A percentile compares a stretch with the other conserved stretches of the same genome.
These are phyloP conservation scores for Chelon labrosus DNA, from an alignment of 2,797 vertebrate genomes.

Conservation along the genomic window DNA sequence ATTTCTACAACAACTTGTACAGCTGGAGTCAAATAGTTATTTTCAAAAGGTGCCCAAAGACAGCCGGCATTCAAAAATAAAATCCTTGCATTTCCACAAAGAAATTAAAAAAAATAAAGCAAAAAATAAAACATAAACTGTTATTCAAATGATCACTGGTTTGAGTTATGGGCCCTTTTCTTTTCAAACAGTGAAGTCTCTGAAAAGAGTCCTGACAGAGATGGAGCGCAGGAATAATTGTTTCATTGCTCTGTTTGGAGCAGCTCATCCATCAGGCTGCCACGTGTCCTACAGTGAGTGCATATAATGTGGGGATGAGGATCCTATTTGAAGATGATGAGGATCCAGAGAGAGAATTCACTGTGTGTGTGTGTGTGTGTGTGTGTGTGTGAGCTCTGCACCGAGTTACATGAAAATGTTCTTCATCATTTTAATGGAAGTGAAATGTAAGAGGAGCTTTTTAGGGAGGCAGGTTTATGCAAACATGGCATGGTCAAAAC, in stretches of 20 bases:
- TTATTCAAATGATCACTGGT: slow-evolving; percentile 48
- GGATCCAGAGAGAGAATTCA: slow-evolving; percentile 9
- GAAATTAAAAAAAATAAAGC: not conserved
- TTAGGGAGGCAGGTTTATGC: not conserved
- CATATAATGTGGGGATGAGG: slow-evolving; percentile 52
- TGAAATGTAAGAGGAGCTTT: not conserved
- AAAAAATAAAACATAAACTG: not conserved
- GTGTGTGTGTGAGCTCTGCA: not conserved
- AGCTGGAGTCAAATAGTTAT: no score
- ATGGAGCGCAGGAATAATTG: slow-evolving; percentile 75
- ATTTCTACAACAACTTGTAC: no score
- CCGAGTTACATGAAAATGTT: slow-evolving; percentile 46
- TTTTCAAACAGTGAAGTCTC: slow-evolving; percentile 52
- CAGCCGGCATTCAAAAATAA: not conserved
- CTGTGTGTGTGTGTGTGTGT: not conserved
- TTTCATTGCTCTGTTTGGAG: slow-evolving; percentile 77
- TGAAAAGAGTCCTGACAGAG: slow-evolving; percentile 71
- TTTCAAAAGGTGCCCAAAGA: no score
- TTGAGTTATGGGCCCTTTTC: slow-evolving; percentile 65
- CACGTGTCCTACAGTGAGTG: slow-evolving; percentile 42
- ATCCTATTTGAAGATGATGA: slow-evolving; percentile 31
- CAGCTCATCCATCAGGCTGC: slow-evolving; percentile 79
- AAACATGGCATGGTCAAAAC: not conserved
- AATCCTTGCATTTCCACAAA: not conserved
- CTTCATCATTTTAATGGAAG: slow-evolving; percentile 41